Evolutionary conservation across 2,888 invertebrate genomes (phyloP), one percentile per base, ranked within the genome.

Genomic region (Marasmarcha lunaedactyla): DNA sequence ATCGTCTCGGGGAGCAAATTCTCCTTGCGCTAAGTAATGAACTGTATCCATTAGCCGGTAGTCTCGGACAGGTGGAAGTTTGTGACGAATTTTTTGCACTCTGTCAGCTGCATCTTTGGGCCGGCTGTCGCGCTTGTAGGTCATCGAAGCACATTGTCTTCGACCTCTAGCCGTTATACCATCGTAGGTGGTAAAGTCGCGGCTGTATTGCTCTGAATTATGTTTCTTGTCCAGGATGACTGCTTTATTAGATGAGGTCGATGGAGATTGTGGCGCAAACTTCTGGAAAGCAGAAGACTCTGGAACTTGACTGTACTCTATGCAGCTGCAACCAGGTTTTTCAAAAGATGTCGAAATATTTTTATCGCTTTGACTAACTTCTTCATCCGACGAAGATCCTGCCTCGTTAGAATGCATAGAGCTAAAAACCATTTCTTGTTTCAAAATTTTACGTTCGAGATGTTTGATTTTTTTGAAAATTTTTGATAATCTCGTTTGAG

Each of bases 1-100:
- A 44, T 83, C 83, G 41, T 83, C 78, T 1, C 83, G 68, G 1
- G 83, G 83, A 38, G 83, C 83, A 41, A 83, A 83, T 54, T 83
- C 83, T 1, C 83, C 83, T 57, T 83, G 83, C 14, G 83, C 83
- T 41, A 83, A 61, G 49, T 83, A 83, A 54, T 83, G 83, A 1
- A 83, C 81, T 11, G 81, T 83, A 46, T 83, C 83, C 81, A 83
- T 79, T 13, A 83, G 55, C 14, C 79, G 64, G 47, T 81, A 83
- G 52, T 83, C 83, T 9, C 79, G 65, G 1, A 83, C 76, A 2
- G 83, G 79, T 50, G 78, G 81, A 1, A 79, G 66, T 50, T 78
- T 81, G 41, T 81, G 73, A 15, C 83, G 67, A 43, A 79, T 77
- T 57, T 76, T 81, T 42, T 76, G 71, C 9, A 78, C 71, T 52